Evolutionary conservation across 1,140 invertebrate species (phyloP), one percentile per base, ranked within the genome.

Genomic region (Diploscapter pachys): DNA sequence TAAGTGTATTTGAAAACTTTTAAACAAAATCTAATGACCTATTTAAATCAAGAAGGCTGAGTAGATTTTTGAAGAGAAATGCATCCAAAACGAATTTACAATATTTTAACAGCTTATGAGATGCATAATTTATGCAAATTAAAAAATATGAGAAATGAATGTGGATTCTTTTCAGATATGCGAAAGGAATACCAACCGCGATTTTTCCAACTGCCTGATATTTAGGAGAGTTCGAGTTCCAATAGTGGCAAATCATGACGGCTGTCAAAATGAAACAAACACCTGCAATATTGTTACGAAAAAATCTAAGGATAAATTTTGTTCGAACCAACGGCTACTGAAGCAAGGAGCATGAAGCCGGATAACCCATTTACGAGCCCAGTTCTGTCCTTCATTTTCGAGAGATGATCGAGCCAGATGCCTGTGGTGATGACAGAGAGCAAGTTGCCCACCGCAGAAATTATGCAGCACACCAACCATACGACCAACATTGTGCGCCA

Each of bases 191-290:
- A 2, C 71, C 74, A 65, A 83, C 82, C 59, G 83, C 77, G 50
- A 83, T 83, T 65, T 75, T 69, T 8, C 84, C 83, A 51, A 83
- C 83, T 49, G 82, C 72, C 59, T 83, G 82, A 73, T 83, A 83
- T 64, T 81, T 83, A 5, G 80, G 75, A 0, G 82, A 85, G 59
- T 83, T 85, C 11, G 82, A 83, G 8, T 81, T 82, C 82, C 82
- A 83, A 73, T 83, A 83, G 63, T 83, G 82, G 63, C 82, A 83
- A 59, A 83, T 85, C 54, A 83, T 73, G 48, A 83, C 82, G 31
- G 82, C 80, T 8, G 82, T 83, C 55, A 83, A 71, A 72, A 83
- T 83, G 73, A 83, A 83, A 70, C 82, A 83, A 0, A 83, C 82
- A n/a, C 82, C 80, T 81, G 31, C 31, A 31, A 31, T 31, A 31